Evolutionary conservation across 2,113 vertebrate species (phyloP), one percentile per base, ranked within the genome.

Genomic region (Elgaria multicarinata): DNA sequence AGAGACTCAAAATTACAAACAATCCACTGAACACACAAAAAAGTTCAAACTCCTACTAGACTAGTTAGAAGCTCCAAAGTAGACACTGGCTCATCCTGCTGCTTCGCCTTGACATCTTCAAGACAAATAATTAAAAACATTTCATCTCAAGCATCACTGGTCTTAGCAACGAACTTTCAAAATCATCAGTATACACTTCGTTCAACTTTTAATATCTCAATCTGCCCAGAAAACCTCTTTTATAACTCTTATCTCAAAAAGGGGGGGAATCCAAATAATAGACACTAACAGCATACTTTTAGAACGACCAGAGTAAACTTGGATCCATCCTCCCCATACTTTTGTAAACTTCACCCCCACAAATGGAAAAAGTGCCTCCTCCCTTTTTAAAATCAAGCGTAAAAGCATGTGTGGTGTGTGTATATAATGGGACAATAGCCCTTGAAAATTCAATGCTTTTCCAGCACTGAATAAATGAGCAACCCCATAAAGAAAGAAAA

Each of bases 101-200:
- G 64, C 89, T 90, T 89, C 90, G 87, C 80, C 92, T 94, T 92
- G n/a, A 93, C 90, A 89, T 81, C 88, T 91, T 88, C 26, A 46
- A 67, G 94, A 94, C 87, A 95, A 95, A 95, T 93, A 77, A 93
- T 94, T 95, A 93, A 93, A 90, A 94, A 90, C 86, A 50, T 93
- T 92, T 88, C 88, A 80, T 94, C 88, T 89, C 91, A 93, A 92
- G 76, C 87, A 87, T 84, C 0, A 33, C 85, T 92, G 93, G 93
- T 91, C 0, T 55, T 86, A 89, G 0, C 24, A 55, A 77, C 8
- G 6, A 92, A 76, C 84, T 87, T 90, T 83, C 78, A 88, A 1
- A 86, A 92, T 89, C 77, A 90, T 91, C 90, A 95, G 93, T 66
- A 89, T 42, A 39, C 16, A 0, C 0, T 80, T 91, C 85, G 31